phyloP scores from a whole-genome alignment of 2,113 vertebrate genomes.

The Nestor notabilis region DNA sequence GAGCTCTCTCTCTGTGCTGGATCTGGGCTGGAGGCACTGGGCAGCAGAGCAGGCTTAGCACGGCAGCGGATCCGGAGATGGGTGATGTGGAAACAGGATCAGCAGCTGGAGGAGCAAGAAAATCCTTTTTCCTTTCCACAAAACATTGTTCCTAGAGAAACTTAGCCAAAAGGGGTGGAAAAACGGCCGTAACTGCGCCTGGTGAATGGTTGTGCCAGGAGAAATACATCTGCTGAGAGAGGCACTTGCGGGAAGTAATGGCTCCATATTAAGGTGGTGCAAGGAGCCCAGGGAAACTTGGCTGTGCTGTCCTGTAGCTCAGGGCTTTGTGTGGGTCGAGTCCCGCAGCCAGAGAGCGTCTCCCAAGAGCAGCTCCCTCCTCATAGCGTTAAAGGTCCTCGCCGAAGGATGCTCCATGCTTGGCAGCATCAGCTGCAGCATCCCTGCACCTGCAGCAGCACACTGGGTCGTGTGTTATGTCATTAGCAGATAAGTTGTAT shows the following conservation, averaged over 20 bases:
- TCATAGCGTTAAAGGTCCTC: neutral
- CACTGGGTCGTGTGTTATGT: neutral
- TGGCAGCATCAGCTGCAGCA: neutral
- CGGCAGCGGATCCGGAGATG: accelerated
- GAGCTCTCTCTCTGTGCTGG: accelerated
- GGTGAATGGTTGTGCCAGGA: neutral
- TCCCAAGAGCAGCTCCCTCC: neutral
- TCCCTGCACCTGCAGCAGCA: neutral
- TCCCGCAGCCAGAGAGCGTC: neutral
- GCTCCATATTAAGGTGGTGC: neutral
- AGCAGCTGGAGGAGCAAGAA: neutral
- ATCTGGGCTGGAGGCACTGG: neutral
- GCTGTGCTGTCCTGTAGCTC: accelerated
- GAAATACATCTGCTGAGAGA: neutral
- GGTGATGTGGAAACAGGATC: neutral
- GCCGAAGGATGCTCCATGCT: neutral
- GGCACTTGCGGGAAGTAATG: neutral
- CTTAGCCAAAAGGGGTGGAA: neutral
- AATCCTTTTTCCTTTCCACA: neutral
- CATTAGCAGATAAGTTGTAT: neutral
- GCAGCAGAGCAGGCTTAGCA: neutral
- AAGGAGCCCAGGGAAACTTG: neutral
- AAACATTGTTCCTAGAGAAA: neutral
- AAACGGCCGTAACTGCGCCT: neutral
- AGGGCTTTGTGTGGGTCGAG: neutral